phyloP scores from a whole-genome alignment of 2,888 invertebrate species.

The Alviniconcha strummeri region DNA sequence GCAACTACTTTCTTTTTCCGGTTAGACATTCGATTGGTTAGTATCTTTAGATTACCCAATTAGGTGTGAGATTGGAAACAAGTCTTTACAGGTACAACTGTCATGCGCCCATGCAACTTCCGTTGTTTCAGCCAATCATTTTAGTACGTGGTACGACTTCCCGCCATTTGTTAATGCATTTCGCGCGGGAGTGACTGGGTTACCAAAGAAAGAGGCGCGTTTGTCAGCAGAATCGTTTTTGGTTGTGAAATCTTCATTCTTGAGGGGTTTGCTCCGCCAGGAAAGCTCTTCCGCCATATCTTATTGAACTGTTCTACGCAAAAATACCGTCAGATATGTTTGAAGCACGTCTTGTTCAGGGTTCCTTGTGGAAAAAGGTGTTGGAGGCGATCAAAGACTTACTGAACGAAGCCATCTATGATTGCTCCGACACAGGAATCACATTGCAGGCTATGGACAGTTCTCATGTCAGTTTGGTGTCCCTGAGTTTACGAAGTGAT shows the following conservation, averaged over 20 bases:
- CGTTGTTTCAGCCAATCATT: conserved; percentile 5
- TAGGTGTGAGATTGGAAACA: too few species aligned
- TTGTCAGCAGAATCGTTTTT: neutral
- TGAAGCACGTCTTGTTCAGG: conserved; percentile 95
- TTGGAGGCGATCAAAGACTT: conserved; percentile 98
- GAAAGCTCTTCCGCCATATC: too few species aligned
- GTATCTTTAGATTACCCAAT: too few species aligned
- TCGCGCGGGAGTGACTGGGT: conserved; percentile 14
- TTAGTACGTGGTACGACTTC: neutral
- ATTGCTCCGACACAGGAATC: conserved; percentile 82
- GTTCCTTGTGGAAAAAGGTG: conserved; percentile 95
- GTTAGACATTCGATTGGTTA: too few species aligned
- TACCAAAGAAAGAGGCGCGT: neutral
- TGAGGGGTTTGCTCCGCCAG: too few species aligned
- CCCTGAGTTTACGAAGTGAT: conserved; percentile 91
- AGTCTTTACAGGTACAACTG: too few species aligned
- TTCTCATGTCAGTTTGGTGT: conserved; percentile 98
- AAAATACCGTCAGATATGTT: conserved; percentile 82
- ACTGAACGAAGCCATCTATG: conserved; percentile 97
- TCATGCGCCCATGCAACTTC: neutral
- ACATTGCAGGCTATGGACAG: conserved; percentile 95
- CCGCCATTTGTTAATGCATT: conserved; percentile 11
- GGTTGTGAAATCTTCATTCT: too few species aligned
- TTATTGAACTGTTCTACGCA: neutral
- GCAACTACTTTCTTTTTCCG: too few species aligned